Evolutionary conservation across 2,888 invertebrate species (phyloP).

Genomic region (Theretra japonica): DNA sequence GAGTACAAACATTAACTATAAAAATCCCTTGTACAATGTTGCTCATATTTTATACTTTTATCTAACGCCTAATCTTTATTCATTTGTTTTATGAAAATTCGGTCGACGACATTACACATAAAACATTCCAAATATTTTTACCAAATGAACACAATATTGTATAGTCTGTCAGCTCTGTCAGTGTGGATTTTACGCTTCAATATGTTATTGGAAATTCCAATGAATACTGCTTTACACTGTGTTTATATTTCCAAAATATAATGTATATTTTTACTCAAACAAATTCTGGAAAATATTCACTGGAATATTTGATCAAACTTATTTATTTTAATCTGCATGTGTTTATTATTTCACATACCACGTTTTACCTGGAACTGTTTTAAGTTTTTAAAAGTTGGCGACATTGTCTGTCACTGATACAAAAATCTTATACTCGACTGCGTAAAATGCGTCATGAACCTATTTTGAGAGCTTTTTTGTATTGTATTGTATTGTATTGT

Average conservation of each 20-base stretch:
- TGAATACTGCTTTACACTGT: neutral
- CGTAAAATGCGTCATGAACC: too few species aligned
- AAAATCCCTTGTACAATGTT: constrained; percentile 14
- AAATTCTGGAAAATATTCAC: neutral
- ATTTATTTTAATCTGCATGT: too few species aligned
- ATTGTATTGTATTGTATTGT: too few species aligned
- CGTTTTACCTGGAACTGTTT: too few species aligned
- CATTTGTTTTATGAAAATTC: constrained; percentile 11
- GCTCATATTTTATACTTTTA: constrained; percentile 11
- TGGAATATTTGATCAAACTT: too few species aligned
- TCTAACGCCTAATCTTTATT: constrained; percentile 8
- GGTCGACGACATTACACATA: neutral
- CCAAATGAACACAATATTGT: neutral
- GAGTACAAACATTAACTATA: constrained; percentile 21
- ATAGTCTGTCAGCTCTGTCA: neutral
- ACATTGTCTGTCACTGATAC: too few species aligned
- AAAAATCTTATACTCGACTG: too few species aligned
- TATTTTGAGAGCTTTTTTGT: too few species aligned
- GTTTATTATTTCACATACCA: too few species aligned
- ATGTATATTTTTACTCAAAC: neutral
- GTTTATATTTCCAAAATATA: neutral
- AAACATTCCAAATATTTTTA: neutral
- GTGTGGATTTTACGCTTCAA: neutral
- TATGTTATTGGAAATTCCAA: neutral
- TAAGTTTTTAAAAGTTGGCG: too few species aligned